Evolutionary conservation across 2,888 invertebrate genomes (phyloP).

Genomic region (Palloptera scutellata): DNA sequence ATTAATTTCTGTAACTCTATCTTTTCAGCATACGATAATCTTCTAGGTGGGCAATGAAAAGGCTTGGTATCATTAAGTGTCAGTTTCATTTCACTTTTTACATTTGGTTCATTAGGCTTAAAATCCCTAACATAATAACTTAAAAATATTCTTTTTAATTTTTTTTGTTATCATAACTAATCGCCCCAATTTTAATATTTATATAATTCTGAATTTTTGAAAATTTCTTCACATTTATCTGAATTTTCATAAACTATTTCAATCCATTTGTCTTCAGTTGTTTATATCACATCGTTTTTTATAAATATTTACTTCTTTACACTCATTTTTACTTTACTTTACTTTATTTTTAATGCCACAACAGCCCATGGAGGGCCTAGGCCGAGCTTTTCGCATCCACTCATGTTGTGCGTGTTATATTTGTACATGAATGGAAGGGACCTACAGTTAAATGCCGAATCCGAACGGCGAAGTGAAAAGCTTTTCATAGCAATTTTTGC

Average conservation of each 20-base stretch:
- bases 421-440: too few relatives aligned
- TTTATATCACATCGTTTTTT: not conserved
- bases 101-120: slow-evolving; percentile 10
- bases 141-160: not conserved
- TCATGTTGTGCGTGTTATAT: too few relatives aligned
- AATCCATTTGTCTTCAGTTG: not conserved
- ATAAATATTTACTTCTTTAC: not conserved
- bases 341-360: too few relatives aligned
- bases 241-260: too few relatives aligned
- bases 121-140: slow-evolving; percentile 6
- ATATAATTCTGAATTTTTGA: too few relatives aligned
- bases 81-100: slow-evolving; percentile 22
- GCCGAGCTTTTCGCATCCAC: too few relatives aligned
- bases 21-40: slow-evolving; percentile 31
- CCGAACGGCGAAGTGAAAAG: not conserved
- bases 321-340: not conserved
- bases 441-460: too few relatives aligned
- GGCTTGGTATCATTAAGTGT: slow-evolving; percentile 23
- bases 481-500: too few relatives aligned
- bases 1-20: slow-evolving; percentile 26
- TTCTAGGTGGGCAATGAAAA: slow-evolving; percentile 28
- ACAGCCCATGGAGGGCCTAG: too few relatives aligned
- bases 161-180: not conserved
- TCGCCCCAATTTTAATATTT: too few relatives aligned
- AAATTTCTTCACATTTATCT: too few relatives aligned